Base-by-base conservation (phyloP, 2,113 vertebrate genomes). In the Falco punctatus region DNA sequence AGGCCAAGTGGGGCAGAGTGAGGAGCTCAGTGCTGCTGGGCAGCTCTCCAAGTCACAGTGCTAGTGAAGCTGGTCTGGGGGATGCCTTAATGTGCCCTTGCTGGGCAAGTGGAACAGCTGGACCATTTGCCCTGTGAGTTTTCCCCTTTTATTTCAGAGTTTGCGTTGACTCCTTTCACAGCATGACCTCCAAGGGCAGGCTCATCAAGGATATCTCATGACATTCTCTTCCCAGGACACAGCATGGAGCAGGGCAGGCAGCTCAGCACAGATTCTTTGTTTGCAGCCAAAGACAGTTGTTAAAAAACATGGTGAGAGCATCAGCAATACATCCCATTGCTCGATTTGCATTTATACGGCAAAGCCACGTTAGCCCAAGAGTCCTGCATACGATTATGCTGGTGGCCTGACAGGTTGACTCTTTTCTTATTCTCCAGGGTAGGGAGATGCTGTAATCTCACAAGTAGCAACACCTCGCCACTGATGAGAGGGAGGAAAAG, bases 281-380 rank as follows among this genome's bases (percentile, higher is more conserved):
- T 79, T 26, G 35, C 4, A 42, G 49, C 22, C 15, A 20, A 78
- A 73, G 18, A 5, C 0, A 4, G 15, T 40, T 21, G 27, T 6
- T 15, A 42, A 66, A 78, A 69, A 40, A 3, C 21, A 13, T 0
- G 6, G 2, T 9, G 58, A 33, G 40, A 42, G 2, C 52, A 55
- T 22, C 5, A 2, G 7, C 2, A 23, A 18, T 5, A 13, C 6
- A 7, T 23, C 38, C 38, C 22, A 10, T 28, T 15, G 30, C 38
- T 59, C 0, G 0, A 6, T 49, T 86, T 1, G 1, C 35, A 11
- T 21, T 77, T 28, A 4, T 13, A 22, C 4, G 40, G 8, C 7
- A 40, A 27, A 75, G 4, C 13, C 22, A 22, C 16, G 0, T 4
- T 12, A 44, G 18, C 32, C 32, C 18, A 15, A 24, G 12, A 49